These are phyloP conservation scores for Dendrocincla fuliginosa DNA, from an alignment of 2,797 vertebrate genomes.

Conservation along the genomic window DNA sequence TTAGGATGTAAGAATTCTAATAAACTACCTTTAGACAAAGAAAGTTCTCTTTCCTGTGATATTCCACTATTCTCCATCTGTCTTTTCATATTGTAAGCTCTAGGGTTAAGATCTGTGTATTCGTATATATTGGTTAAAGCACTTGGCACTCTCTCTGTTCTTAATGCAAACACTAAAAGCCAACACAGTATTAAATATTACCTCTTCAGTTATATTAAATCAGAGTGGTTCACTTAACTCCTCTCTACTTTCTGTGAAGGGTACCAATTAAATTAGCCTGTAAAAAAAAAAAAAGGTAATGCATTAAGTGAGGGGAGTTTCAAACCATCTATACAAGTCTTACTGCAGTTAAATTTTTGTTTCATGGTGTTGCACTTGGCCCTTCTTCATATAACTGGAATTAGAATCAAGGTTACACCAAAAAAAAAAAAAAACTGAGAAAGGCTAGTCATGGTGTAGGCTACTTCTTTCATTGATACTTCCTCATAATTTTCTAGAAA, in stretches of 20 bases:
- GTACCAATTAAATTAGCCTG: background rate
- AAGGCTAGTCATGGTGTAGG: background rate
- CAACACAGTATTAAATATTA: constrained; percentile 1
- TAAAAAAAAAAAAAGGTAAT: background rate
- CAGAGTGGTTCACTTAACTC: background rate
- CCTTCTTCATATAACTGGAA: background rate
- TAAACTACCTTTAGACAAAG: background rate
- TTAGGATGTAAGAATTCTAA: background rate
- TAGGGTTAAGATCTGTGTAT: background rate
- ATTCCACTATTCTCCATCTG: background rate
- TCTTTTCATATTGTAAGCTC: background rate
- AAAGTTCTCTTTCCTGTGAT: background rate
- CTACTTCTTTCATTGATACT: background rate
- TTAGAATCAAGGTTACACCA: background rate
- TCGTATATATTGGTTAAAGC: background rate
- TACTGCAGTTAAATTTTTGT: background rate
- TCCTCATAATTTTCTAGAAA: background rate
- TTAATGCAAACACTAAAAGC: constrained; percentile 17
- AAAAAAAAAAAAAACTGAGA: background rate
- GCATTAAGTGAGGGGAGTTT: background rate
- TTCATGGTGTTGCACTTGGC: background rate
- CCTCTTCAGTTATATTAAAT: background rate
- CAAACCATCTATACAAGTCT: background rate
- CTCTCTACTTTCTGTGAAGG: background rate
- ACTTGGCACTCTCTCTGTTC: background rate